Conservation (phyloP, 1,140 invertebrate genomes). For the Amyelois transitella region DNA sequence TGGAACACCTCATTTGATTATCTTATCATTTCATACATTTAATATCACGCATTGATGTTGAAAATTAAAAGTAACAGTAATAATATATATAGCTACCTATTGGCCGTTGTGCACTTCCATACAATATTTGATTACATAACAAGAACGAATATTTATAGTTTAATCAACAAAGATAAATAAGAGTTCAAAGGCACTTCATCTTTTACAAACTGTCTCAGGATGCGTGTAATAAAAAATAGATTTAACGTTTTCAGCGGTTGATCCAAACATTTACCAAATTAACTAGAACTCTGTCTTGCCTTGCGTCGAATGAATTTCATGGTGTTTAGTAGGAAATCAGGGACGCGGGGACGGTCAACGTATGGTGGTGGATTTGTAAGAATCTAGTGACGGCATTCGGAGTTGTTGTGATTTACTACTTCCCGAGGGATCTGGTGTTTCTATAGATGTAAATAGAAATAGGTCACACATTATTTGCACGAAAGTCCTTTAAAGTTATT, state of each 20-base stretch:
- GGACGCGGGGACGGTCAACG: constrained; percentile 14
- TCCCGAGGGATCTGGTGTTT: constrained; percentile 40
- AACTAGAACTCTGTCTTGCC: constrained; percentile 11
- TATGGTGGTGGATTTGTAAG: constrained; percentile 26
- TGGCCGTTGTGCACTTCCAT: too few relatives aligned
- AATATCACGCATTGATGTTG: background rate
- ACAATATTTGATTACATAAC: background rate
- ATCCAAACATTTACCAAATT: constrained; percentile 29
- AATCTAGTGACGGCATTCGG: constrained; percentile 33
- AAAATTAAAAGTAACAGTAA: background rate
- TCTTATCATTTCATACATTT: background rate
- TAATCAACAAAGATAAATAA: background rate
- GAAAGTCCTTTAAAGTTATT: too few relatives aligned
- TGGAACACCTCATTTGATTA: background rate
- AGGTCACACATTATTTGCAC: background rate
- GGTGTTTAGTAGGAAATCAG: background rate
- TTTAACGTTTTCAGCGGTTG: constrained; percentile 54
- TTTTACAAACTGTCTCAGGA: constrained; percentile 37
- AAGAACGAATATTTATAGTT: background rate
- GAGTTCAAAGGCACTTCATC: background rate
- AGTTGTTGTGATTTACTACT: constrained; percentile 58
- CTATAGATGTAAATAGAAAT: background rate
- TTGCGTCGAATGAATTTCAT: constrained; percentile 2
- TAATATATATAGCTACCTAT: background rate
- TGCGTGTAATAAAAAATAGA: constrained; percentile 54